phyloP scores from a whole-genome alignment of 1,140 invertebrate genomes.

The Drosophila gunungcola region DNA sequence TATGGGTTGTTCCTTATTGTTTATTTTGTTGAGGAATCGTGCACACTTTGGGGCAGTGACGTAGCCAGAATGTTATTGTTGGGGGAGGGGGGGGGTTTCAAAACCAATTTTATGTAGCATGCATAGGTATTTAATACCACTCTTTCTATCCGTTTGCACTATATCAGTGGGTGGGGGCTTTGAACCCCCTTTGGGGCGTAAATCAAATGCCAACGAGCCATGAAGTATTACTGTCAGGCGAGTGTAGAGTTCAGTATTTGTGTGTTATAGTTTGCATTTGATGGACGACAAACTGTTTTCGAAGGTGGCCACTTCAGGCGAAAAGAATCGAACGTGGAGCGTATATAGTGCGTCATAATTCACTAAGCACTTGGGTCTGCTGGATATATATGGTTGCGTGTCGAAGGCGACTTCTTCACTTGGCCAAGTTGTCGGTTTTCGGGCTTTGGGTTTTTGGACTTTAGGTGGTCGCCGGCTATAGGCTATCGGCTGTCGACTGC shows the following conservation, averaged over 20 bases:
- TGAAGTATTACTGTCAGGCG: constrained; percentile 74
- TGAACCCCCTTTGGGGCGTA: constrained; percentile 26
- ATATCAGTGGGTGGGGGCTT: no score
- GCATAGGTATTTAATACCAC: no score
- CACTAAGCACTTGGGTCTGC: constrained; percentile 68
- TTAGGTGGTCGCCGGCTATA: neutral
- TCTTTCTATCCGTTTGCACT: no score
- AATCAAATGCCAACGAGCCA: constrained; percentile 74
- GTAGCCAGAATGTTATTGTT: no score
- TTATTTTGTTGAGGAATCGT: neutral
- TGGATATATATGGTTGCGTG: constrained; percentile 57
- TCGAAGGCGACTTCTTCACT: constrained; percentile 62
- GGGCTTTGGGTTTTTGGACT: constrained; percentile 12
- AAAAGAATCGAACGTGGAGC: constrained; percentile 41
- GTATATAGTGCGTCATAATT: constrained; percentile 71
- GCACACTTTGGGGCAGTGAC: no score
- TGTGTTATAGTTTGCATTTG: constrained; percentile 74
- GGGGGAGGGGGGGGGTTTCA: no score
- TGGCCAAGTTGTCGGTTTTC: constrained; percentile 33
- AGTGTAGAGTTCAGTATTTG: constrained; percentile 62
- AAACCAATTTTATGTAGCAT: no score
- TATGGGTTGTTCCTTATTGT: constrained; percentile 1
- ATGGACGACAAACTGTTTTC: constrained; percentile 76
- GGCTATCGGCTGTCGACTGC: neutral
- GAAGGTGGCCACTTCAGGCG: constrained; percentile 55